Conservation (phyloP, 1,140 invertebrate species). For the Drosophila chauvacae region DNA sequence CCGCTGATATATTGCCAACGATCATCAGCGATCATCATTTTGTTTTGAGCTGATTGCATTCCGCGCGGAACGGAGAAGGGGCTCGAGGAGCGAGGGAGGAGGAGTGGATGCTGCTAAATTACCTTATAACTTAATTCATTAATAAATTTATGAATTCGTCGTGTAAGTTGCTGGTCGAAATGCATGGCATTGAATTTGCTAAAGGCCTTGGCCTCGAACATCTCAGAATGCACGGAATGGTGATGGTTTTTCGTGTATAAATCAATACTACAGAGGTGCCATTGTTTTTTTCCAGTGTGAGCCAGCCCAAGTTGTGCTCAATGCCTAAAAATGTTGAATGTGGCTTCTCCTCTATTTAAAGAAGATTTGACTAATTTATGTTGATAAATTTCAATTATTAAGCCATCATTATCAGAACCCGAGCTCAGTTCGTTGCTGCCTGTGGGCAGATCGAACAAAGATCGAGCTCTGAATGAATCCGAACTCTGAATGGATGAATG, state of each 20-base stretch:
- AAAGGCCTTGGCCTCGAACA: slow-evolving; percentile 14
- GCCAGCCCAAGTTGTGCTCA: slow-evolving; percentile 31
- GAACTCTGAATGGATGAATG: slow-evolving; percentile 44
- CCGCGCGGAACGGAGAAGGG: slow-evolving; percentile 28
- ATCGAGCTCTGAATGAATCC: slow-evolving; percentile 51
- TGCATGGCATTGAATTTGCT: slow-evolving; percentile 60
- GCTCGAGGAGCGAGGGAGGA: not conserved
- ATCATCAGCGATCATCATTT: slow-evolving; percentile 72
- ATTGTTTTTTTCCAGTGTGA: slow-evolving; percentile 36
- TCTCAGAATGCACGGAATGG: slow-evolving; percentile 32
- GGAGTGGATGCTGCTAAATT: slow-evolving; percentile 59
- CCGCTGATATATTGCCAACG: slow-evolving; percentile 69
- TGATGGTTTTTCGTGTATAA: not conserved
- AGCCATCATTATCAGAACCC: slow-evolving; percentile 55
- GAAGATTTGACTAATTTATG: slow-evolving; percentile 70
- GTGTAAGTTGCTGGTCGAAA: slow-evolving; percentile 79
- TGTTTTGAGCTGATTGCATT: slow-evolving; percentile 63
- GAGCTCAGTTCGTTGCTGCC: slow-evolving; percentile 2
- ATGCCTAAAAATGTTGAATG: slow-evolving; percentile 60
- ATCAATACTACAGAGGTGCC: not conserved
- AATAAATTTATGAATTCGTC: slow-evolving; percentile 83
- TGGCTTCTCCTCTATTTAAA: slow-evolving; percentile 66
- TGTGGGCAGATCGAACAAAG: slow-evolving; percentile 20
- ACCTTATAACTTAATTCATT: slow-evolving; percentile 84
- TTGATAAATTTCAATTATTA: slow-evolving; percentile 80